Base-by-base conservation (phyloP, 2,888 invertebrate genomes). In the Tuberolachnus salignus region DNA sequence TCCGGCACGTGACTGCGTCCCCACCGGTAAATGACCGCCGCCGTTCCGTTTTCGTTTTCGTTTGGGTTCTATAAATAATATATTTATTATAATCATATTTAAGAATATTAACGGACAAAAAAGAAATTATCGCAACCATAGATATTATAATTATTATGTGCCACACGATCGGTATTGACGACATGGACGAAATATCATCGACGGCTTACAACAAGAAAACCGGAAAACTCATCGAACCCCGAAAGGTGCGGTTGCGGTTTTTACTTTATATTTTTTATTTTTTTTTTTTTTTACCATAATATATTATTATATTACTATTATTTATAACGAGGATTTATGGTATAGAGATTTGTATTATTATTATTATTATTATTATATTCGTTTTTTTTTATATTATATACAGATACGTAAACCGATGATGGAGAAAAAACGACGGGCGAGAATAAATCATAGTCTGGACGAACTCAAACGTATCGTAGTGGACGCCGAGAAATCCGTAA, bases 381-480 rank as follows among this genome's bases (percentile, higher is more conserved):
- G 13, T 2, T 10, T 14, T 26, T 2, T 10, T 14, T 26, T 49
- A 14, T 55, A 6, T 0, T 64, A 21, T 64, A 21, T 53, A 23
- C 23, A 81, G 81, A 81, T 81, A n/a, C 53, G 81, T 61, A 81
- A 81, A 21, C 81, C 81, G 14, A 61, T 81, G 72, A 81, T 81
- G 81, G 81, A 81, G 67, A 81, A 80, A 59, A 81, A 81, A 53
- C 63, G 81, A 42, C 80, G 81, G 19, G 81, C 81, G 11, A 64
- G 81, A 61, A 81, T 81, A 13, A 81, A 81, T 53, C 80, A 73
- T 49, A 81, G 81, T 67, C 34, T 81, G 34, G 81, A 81, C 21
- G 81, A 81, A 72, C 66, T 81, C 4, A 81, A 81, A 59, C 63
- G 61, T 44, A 72, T 81, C 55, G 66, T 81, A 19, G 51, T 81